Evolutionary conservation across 2,797 vertebrate genomes (phyloP), one percentile per base, ranked within the genome.

Genomic region (Centroberyx gerrardi): DNA sequence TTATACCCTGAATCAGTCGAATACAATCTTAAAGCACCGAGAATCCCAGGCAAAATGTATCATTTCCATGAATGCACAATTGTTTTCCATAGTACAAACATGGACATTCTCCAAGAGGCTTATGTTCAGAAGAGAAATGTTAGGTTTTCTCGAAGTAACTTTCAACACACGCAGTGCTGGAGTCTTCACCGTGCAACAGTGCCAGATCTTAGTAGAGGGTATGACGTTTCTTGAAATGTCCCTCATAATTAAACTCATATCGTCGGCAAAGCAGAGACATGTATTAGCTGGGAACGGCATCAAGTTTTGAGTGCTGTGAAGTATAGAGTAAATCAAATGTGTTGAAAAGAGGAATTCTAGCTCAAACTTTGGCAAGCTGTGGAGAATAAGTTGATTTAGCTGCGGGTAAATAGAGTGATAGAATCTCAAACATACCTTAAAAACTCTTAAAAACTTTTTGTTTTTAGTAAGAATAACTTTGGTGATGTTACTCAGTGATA

Each of bases 181-280:
- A 62, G 44, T 59, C 48, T 61, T 62, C 33, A 38, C 13, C 13
- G 3, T 13, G 14, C 58, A 28, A 31, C 55, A 10, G 29, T 28
- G 74, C 64, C 70, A 85, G 44, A 38, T 61, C 42, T 78, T 79
- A 58, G 65, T 40, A 52, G 66, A 74, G 49, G 40, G 10, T 52
- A 15, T 60, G 66, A 62, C 72, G 53, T 76, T 81, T 79, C 73
- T 59, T 59, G 33, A 78, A 76, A 76, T 48, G 65, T 68, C 73
- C 6, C 60, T 60, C 64, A n/a, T 27, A 27, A 70, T 85, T 76
- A 75, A 46, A 73, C 0, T 81, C 54, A 28, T 9, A 38, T 2
- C 4, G 62, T 54, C 33, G 5, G 38, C 22, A 52, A 15, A 76
- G 27, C 69, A 68, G 54, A 79, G 63, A 15, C 2, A 49, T 10